Conservation (phyloP, 2,797 vertebrate species). For the Clarias platycephalus region DNA sequence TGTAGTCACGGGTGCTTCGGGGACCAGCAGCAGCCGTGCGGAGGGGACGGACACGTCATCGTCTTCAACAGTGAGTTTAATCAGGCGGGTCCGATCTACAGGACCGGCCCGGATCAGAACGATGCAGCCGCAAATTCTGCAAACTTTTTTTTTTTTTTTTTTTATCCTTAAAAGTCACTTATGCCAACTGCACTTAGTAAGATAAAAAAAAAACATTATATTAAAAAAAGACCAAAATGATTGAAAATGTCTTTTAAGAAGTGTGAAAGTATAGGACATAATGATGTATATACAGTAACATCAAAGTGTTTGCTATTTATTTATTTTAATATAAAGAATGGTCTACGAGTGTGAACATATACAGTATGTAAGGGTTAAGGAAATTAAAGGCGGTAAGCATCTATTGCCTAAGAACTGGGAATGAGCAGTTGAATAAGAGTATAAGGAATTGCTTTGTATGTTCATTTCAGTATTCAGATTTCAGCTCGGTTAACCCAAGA, state of each 20-base stretch:
- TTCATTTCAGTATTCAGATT: not conserved
- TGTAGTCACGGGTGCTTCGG: slow-evolving; percentile 97
- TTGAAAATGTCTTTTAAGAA: not conserved
- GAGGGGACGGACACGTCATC: slow-evolving; percentile 93
- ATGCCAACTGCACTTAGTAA: not conserved
- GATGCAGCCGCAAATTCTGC: not conserved
- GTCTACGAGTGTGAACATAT: not conserved
- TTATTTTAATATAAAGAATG: not conserved
- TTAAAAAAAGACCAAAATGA: not conserved
- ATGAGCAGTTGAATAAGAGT: too few relatives aligned
- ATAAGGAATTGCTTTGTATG: not conserved
- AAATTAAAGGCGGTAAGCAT: not conserved
- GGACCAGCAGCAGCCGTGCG: slow-evolving; percentile 95
- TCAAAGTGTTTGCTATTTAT: not conserved
- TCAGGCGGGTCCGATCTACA: not conserved
- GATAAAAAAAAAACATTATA: not conserved
- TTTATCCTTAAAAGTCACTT: not conserved
- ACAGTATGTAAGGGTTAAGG: not conserved
- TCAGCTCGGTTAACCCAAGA: not conserved
- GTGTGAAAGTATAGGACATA: not conserved
- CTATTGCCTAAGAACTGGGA: not conserved
- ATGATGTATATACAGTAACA: not conserved
- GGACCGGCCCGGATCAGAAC: not conserved
- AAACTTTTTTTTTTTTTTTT: not conserved
- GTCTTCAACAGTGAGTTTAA: slow-evolving; percentile 92